Evolutionary conservation across 30 jellyfish, hydroid and myxozoan species (phyloP).

Genomic region (Phacellophora camtschatica): DNA sequence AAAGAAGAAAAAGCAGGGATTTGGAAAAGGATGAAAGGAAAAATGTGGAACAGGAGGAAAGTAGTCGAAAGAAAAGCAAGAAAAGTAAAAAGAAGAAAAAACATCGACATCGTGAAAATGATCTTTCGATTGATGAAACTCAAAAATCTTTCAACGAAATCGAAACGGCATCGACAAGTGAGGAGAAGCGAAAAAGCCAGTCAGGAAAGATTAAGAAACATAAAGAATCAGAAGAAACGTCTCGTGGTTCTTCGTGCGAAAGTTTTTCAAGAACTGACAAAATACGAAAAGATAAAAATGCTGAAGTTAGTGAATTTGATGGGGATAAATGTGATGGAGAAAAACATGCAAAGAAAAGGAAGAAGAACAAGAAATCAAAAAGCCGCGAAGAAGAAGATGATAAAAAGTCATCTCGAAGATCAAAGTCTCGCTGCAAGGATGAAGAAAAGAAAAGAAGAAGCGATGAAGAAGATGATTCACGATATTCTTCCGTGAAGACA

Average conservation of each 20-base stretch:
- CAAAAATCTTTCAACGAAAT: too few species aligned
- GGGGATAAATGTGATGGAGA: not conserved
- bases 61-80: constrained; percentile 2
- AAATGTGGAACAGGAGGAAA: not conserved
- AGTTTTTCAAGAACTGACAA: too few species aligned
- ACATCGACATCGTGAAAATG: too few species aligned
- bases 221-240: too few species aligned
- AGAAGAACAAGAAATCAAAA: not conserved
- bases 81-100: constrained; percentile 3
- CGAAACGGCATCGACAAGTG: too few species aligned
- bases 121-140: too few species aligned
- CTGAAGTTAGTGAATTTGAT: too few species aligned
- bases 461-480: constrained; percentile 18
- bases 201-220: too few species aligned
- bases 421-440: not conserved
- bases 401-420: not conserved
- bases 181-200: too few species aligned
- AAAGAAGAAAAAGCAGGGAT: not conserved
- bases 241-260: too few species aligned
- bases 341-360: not conserved
- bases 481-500: constrained; percentile 9
- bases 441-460: not conserved
- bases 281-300: too few species aligned
- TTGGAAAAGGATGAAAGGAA: not conserved
- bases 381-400: not conserved